Percentiles rank a stretch among this genome's conserved stretches.
These are phyloP conservation scores for Chrysomela aeneicollis DNA, from an alignment of 2,888 invertebrate species.

Conservation along the genomic window DNA sequence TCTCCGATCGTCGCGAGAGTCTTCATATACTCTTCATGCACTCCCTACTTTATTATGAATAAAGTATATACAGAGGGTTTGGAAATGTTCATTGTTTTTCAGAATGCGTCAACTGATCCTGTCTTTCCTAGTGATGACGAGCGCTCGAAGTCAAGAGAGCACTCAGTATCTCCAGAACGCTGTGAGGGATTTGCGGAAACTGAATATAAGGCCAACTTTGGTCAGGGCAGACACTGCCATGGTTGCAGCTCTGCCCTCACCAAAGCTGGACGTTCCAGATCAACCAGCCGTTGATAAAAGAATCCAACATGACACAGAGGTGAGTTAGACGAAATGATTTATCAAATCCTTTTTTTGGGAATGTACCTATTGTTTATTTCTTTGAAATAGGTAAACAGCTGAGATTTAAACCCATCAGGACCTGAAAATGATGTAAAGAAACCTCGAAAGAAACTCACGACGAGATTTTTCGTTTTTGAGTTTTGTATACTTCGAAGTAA, in stretches of 20 bases:
- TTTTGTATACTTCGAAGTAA: too few species aligned
- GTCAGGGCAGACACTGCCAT: constrained; percentile 42
- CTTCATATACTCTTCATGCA: too few species aligned
- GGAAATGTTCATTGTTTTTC: constrained; percentile 25
- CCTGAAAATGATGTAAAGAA: too few species aligned
- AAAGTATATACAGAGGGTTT: too few species aligned
- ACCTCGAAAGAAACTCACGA: too few species aligned
- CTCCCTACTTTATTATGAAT: too few species aligned
- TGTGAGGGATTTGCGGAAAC: constrained; percentile 51
- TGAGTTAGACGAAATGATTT: constrained; percentile 5
- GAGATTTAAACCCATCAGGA: too few species aligned
- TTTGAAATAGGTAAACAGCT: too few species aligned
- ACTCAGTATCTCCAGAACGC: constrained; percentile 54
- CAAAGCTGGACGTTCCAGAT: constrained; percentile 20
- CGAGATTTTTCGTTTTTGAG: too few species aligned
- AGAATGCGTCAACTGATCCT: constrained; percentile 47
- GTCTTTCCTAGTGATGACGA: constrained; percentile 42
- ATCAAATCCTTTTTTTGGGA: not conserved
- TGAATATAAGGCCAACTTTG: constrained; percentile 47
- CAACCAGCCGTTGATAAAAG: constrained; percentile 34
- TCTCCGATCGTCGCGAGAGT: too few species aligned
- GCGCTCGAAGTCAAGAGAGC: constrained; percentile 47
- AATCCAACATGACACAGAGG: constrained; percentile 36
- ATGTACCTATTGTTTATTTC: too few species aligned
- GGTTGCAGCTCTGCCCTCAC: constrained; percentile 26